Conservation (phyloP, 1,140 invertebrate genomes). For the Tetramorium parvispinum region DNA sequence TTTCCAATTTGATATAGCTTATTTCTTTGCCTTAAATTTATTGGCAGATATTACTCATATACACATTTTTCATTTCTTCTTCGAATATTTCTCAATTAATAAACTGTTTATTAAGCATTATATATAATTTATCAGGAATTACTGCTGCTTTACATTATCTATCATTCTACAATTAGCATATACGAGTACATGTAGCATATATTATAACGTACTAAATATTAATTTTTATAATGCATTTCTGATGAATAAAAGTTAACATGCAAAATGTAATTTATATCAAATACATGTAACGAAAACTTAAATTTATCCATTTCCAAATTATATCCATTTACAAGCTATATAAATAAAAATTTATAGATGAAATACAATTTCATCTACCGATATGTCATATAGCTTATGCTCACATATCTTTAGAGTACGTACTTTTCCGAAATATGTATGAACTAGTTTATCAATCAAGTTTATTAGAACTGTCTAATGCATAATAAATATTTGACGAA, state of each 20-base stretch:
- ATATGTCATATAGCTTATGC: not conserved
- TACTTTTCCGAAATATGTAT: not conserved
- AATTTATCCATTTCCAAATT: not conserved
- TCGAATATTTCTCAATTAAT: constrained; percentile 3
- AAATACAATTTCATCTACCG: not conserved
- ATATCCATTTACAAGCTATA: not conserved
- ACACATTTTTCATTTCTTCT: not conserved
- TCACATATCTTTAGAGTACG: not conserved
- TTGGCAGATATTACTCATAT: not conserved
- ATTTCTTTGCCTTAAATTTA: not conserved
- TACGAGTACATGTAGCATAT: not conserved
- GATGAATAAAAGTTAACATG: not conserved
- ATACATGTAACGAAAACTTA: not conserved
- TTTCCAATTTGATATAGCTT: not conserved
- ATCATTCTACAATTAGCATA: not conserved
- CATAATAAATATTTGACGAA: not conserved
- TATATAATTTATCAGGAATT: constrained; percentile 34
- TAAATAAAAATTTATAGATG: not conserved
- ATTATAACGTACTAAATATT: not conserved
- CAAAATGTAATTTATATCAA: not conserved
- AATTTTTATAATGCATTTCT: not conserved
- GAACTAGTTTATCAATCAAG: not conserved
- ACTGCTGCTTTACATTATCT: not conserved
- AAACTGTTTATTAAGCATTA: not conserved
- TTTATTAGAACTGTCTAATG: not conserved